Evolutionary conservation across 2,888 invertebrate species (phyloP).

Genomic region (Eupsilia transversa): DNA sequence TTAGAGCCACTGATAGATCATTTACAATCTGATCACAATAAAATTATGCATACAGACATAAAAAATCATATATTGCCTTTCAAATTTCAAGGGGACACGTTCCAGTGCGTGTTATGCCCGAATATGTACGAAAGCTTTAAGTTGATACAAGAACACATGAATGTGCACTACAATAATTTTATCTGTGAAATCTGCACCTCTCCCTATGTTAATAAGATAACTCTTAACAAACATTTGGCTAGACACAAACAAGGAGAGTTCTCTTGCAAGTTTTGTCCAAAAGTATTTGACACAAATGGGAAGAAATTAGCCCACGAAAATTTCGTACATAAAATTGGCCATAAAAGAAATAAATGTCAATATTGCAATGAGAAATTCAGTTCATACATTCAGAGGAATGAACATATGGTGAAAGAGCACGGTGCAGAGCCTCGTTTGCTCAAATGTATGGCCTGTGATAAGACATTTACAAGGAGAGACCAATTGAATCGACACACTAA

Average conservation of each 20-base stretch:
- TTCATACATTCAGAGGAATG: constrained; percentile 45
- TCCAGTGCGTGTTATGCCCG: constrained; percentile 48
- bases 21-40: constrained; percentile 35
- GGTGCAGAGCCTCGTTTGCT: constrained; percentile 45
- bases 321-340: constrained; percentile 47
- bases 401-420: constrained; percentile 57
- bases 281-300: constrained; percentile 58
- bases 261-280: constrained; percentile 49
- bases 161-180: constrained; percentile 58
- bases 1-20: constrained; percentile 37
- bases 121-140: constrained; percentile 50
- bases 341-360: constrained; percentile 55
- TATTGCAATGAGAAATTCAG: constrained; percentile 56
- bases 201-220: constrained; percentile 78
- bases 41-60: constrained; percentile 51
- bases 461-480: constrained; percentile 43
- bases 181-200: constrained; percentile 70
- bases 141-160: constrained; percentile 62
- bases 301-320: constrained; percentile 61
- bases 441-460: constrained; percentile 64
- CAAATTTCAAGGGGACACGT: constrained; percentile 46
- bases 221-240: constrained; percentile 41
- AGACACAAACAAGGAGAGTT: constrained; percentile 61
- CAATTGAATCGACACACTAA: constrained; percentile 47
- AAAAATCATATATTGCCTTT: constrained; percentile 62